Base-by-base conservation (phyloP, 2,113 vertebrate species). In the Cichladusa arquata region DNA sequence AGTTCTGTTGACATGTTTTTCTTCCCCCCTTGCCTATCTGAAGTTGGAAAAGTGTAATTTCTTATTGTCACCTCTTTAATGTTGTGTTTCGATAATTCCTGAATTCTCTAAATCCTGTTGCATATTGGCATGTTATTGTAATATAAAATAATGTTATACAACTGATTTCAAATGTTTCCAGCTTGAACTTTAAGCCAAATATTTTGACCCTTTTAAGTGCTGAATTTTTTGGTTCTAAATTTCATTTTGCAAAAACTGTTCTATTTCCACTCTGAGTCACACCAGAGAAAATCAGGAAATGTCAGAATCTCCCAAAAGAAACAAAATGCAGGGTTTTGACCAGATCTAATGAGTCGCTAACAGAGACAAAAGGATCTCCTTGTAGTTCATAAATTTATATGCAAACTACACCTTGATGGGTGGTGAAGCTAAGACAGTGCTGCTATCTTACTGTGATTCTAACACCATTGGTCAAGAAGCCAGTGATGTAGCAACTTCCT, bases 241-340 rank as follows among this genome's bases (percentile, higher is more conserved):
- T 73, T 70, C 12, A 62, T 66, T 93, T 90, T 93, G 36, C 28
- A 71, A 67, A 91, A 38, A 25, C 20, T 47, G 16, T 47, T 91
- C 51, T 86, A 14, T 69, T 90, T 88, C 34, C 26, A 90, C 26
- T 86, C 34, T 81, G 54, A 88, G 45, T 90, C 79, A 92, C 47
- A 77, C 7, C n/a, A 86, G 42, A 90, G 20, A n/a, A 92, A 94
- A 92, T 86, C n/a, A 90, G 53, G 58, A 93, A 88, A 88, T 31
- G 7, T 44, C 80, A 92, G 36, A 86, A 58, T 81, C 42, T 92
- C 58, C 19, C 2, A 1, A 86, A 71, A 92, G 33, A 86, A 92
- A 90, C 5, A 7, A 86, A 92, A 65, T 20, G 3, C 26, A 50
- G 29, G 4, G 28, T 26, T 93, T 86, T 14, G 5, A 70, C 58